Base-by-base conservation (phyloP, 2,888 invertebrate species). In the Leuctra nigra region DNA sequence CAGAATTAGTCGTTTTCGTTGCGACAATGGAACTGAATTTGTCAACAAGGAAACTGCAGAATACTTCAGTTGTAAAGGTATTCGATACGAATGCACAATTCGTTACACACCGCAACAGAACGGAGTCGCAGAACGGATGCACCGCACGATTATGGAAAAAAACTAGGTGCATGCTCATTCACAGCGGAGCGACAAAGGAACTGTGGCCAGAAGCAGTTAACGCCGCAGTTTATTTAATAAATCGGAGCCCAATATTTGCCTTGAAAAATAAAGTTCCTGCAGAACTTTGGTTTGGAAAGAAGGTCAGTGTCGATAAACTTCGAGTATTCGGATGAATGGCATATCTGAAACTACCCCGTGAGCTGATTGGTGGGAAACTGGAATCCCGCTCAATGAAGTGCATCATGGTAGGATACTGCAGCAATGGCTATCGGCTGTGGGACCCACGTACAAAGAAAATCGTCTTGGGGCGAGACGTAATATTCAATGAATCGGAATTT, bases 21-120 rank as follows among this genome's bases (percentile, higher is more conserved):
- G 64, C 7, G 67, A 67, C 59, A 65, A 65, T 39, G 66, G 65
- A 18, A 52, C 44, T n/a, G 68, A 68, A 61, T 67, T 65, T 55
- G 52, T 64, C 3, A 64, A 62, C 35, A 56, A 64, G 53, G 60
- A 61, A 25, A 53, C 65, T 16, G 38, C 59, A 54, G 54, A 62
- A 14, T 25, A 44, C 22, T 54, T 44, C n/a, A 25, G 11, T 18
- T 4, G 14, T 29, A 22, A 25, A n/a, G 44, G 44, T 14, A 44
- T 54, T 16, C 23, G 29, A 44, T 44, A 33, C 13, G 54, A 54
- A 22, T 44, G 29, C 29, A 54, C 54, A 22, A 39, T 54, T 22
- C 44, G 29, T 11, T 46, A 54, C 24, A 54, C 23, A 9, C 41
- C 54, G 11, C 38, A 44, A 24, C 54, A 44, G 33, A 54, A 54